phyloP scores from a whole-genome alignment of 2,113 vertebrate species.

The Neomonachus schauinslandi region DNA sequence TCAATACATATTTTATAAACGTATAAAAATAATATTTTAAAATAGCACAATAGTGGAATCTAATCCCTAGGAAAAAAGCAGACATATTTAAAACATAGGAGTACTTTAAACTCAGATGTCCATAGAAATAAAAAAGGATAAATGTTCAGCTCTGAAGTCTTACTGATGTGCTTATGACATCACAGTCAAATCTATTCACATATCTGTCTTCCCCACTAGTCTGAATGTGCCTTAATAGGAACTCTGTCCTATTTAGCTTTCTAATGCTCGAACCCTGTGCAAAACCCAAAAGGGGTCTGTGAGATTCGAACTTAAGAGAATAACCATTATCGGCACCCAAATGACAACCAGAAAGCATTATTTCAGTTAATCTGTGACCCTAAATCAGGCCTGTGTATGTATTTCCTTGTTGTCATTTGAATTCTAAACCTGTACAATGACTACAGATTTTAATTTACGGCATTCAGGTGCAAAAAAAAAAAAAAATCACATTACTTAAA shows the following conservation, averaged over 20 bases:
- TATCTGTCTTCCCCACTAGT: neutral
- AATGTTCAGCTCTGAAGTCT: neutral
- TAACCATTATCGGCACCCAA: neutral
- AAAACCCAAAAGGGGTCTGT: neutral
- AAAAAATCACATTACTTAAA: neutral
- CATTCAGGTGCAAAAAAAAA: neutral
- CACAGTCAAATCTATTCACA: neutral
- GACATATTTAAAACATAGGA: neutral
- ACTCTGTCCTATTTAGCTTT: neutral
- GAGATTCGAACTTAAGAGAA: neutral
- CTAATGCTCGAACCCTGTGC: neutral
- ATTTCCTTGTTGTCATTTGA: neutral
- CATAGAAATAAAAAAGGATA: neutral
- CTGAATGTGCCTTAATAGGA: neutral
- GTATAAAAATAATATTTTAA: neutral
- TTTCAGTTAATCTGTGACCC: neutral
- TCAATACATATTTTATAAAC: neutral
- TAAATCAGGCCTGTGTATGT: neutral
- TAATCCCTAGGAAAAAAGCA: neutral
- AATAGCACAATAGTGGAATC: neutral
- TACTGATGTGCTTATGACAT: neutral
- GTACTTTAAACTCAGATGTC: neutral
- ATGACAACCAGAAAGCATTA: neutral
- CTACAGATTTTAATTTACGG: neutral
- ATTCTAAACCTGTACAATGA: neutral